These are phyloP conservation scores for Enteromius fasciolatus DNA, from an alignment of 2,797 vertebrate genomes.

Conservation along the genomic window DNA sequence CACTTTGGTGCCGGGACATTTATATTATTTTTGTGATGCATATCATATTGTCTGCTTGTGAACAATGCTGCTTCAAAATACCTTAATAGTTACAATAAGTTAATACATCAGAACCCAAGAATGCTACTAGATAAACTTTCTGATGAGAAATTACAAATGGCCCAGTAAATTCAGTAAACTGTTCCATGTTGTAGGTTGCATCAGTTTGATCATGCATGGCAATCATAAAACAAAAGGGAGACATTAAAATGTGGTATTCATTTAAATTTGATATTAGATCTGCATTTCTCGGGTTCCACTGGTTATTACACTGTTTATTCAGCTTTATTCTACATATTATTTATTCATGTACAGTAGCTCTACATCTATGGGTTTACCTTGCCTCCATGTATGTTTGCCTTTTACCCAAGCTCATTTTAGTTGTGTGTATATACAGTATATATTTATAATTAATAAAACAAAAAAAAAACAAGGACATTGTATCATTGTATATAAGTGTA, in stretches of 20 bases:
- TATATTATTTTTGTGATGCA: slow-evolving; percentile 47
- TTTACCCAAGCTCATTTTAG: slow-evolving; percentile 54
- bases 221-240: background rate
- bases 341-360: slow-evolving; percentile 29
- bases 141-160: background rate
- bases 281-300: background rate
- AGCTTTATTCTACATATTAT: slow-evolving; percentile 39
- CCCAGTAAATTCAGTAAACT: background rate
- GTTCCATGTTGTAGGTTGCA: background rate
- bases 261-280: background rate
- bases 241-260: background rate
- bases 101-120: background rate
- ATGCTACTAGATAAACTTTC: background rate
- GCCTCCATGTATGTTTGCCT: slow-evolving; percentile 46
- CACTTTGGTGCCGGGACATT: slow-evolving; percentile 63
- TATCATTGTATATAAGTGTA: slow-evolving; percentile 76
- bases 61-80: slow-evolving; percentile 49
- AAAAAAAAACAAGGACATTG: slow-evolving; percentile 60
- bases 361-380: slow-evolving; percentile 37
- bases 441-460: slow-evolving; percentile 37
- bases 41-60: slow-evolving; percentile 49
- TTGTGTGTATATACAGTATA: slow-evolving; percentile 63
- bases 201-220: background rate
- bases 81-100: slow-evolving; percentile 3
- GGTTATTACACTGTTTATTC: slow-evolving; percentile 21